These are phyloP conservation scores for Tortrix viridana DNA, from an alignment of 2,888 invertebrate species.

Conservation along the genomic window DNA sequence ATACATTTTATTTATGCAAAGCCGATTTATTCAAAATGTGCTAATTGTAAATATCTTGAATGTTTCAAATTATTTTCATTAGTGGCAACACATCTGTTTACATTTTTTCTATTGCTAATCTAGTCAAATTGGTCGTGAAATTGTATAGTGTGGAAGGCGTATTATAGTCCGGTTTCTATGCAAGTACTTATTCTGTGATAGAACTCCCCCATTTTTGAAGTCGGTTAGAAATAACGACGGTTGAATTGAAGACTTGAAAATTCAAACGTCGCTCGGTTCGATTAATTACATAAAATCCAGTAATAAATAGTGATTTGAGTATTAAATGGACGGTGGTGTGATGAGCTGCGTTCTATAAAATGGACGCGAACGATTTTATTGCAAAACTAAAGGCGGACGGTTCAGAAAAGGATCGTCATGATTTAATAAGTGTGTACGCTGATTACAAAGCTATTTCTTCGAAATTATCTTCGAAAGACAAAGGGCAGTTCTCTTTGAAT, in stretches of 20 bases:
- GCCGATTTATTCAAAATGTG: too few species aligned
- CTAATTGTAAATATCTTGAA: too few species aligned
- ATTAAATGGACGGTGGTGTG: conserved; percentile 5
- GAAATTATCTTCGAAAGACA: conserved; percentile 59
- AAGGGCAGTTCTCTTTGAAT: conserved; percentile 63
- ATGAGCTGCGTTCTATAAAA: conserved; percentile 42
- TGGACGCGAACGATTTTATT: conserved; percentile 68
- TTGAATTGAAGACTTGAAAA: neutral
- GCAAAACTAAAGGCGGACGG: conserved; percentile 65
- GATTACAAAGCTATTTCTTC: conserved; percentile 56
- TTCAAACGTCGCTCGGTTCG: conserved; percentile 2
- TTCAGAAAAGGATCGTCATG: conserved; percentile 51
- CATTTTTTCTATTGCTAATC: too few species aligned
- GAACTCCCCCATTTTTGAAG: too few species aligned
- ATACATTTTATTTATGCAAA: too few species aligned
- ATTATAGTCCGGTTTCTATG: too few species aligned
- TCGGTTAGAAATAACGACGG: conserved; percentile 3
- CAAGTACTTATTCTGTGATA: too few species aligned
- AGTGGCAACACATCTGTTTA: too few species aligned
- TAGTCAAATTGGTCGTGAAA: too few species aligned
- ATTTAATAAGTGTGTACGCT: conserved; percentile 53
- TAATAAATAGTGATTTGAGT: conserved; percentile 15
- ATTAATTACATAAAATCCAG: neutral
- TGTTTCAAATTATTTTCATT: too few species aligned
- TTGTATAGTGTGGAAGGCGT: too few species aligned